Evolutionary conservation across 2,113 vertebrate genomes (phyloP), one percentile per base, ranked within the genome.

Genomic region (Toxotes chatareus): DNA sequence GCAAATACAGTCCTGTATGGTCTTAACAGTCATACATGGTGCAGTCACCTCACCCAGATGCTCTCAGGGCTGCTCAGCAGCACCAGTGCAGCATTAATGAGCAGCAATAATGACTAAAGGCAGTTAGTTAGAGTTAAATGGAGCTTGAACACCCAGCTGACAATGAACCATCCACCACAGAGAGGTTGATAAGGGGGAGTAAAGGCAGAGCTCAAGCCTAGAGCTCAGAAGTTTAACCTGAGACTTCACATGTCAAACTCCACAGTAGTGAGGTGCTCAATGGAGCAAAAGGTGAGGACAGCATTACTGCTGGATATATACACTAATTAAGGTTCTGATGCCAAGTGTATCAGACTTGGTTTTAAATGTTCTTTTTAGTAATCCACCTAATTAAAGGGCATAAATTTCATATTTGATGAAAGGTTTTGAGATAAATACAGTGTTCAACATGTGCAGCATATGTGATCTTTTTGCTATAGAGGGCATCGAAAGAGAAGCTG

Each of bases 141-240:
- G 95, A 91, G 87, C 93, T 86, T 92, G 90, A 95, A 96, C 84
- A 89, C 85, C 82, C 80, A 91, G 88, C 92, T 92, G 94, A 93
- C 94, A 92, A 85, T 75, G 80, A 85, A 66, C 67, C 71, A 12
- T 86, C 88, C 46, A 85, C 85, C 75, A 80, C 83, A 72, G 88
- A 87, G 85, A 79, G 80, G 85, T 84, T 82, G 81, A 89, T 90
- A 82, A 63, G 81, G 79, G 72, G 68, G 70, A 75, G 80, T 51
- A 56, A 38, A 86, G 70, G 77, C 70, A 81, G 76, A 55, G 86
- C 79, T 79, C 36, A 63, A 78, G 60, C 79, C 62, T 3, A 27
- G 38, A 77, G 89, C 83, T 72, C 69, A 51, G 62, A 69, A 71
- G 83, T 71, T 88, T 76, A 87, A 82, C 83, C 85, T 70, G 74